Evolutionary conservation across 2,113 vertebrate species (phyloP), one percentile per base, ranked within the genome.

Genomic region (Caranx ignobilis): DNA sequence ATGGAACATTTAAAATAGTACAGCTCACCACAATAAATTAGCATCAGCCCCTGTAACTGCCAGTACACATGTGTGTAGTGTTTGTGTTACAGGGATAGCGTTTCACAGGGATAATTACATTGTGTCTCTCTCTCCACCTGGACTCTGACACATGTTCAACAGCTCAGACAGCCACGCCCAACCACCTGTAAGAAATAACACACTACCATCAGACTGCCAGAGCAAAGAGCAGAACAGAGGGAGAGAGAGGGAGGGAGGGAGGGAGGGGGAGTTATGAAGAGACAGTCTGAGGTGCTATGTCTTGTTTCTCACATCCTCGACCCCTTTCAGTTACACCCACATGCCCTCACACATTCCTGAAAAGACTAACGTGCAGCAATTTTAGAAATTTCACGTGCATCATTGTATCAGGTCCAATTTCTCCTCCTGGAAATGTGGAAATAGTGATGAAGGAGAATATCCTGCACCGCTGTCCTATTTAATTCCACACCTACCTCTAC

Each of bases 91-190:
- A 50, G 50, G 81, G 76, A 77, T 74, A 75, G 87, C 71, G 85
- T 91, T 93, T 90, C 84, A 88, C 88, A 85, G 55, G 69, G 77
- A 89, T 91, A 92, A 94, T 93, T 92, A 89, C 89, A 87, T 81
- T 82, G 82, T 84, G 88, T 90, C 83, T 87, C 71, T 87, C 71
- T 84, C 79, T 75, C 85, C 92, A 91, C 91, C 90, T 92, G 88
- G 84, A 41, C 82, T 77, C 83, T 89, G 87, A 90, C 93, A 93
- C 90, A 90, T 91, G 91, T 87, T 92, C 75, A 81, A 67, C 86
- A 81, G 59, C 82, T 89, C 87, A 89, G 81, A 92, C 86, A 64
- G 86, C 89, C 84, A 87, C 71, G 59, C 84, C 77, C 75, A 80
- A 77, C 55, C 90, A 88, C 88, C 89, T 93, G 91, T 87, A 81